Evolutionary conservation across 2,113 vertebrate genomes (phyloP), one percentile per base, ranked within the genome.

Genomic region (Orcinus orca): DNA sequence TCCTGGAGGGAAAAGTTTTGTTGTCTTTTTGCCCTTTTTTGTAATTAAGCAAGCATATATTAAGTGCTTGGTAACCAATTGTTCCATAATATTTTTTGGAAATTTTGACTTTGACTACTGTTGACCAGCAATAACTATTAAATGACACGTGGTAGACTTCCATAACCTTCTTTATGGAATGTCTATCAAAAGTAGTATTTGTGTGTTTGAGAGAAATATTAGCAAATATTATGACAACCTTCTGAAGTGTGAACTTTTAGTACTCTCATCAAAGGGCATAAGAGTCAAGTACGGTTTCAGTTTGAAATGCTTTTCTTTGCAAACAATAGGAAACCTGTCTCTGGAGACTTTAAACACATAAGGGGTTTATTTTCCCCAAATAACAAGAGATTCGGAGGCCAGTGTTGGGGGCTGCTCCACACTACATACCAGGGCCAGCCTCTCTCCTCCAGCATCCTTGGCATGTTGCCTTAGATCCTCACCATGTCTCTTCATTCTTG

Each of bases 301-400:
- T 93, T 63, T 92, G 82, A 97, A 86, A 89, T 74, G 29, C 17
- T 93, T 95, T 83, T 82, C 71, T 81, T 79, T 80, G 47, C 31
- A 68, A 38, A 25, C 83, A 92, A 77, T n/a, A 83, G 83, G 83
- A 96, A 93, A 79, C 47, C 41, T 67, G 53, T 63, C 36, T 88
- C 70, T 77, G 25, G 68, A 36, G 50, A 80, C 70, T 81, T 55
- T 17, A 76, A 88, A 93, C 41, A 94, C 21, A 58, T 44, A 47
- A 65, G 70, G 4, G 4, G 2, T 41, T 96, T 67, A 14, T 76
- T 88, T 91, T 76, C 81, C 74, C 79, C 73, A 50, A 53, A 20
- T 63, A 58, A 13, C 18, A 77, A 60, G 50, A 53, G n/a, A n/a
- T 76, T 36, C 17, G 11, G 18, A n/a, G 58, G 58, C 63, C 7